phyloP scores from a whole-genome alignment of 2,113 vertebrate species.

The Toxotes jaculatrix region DNA sequence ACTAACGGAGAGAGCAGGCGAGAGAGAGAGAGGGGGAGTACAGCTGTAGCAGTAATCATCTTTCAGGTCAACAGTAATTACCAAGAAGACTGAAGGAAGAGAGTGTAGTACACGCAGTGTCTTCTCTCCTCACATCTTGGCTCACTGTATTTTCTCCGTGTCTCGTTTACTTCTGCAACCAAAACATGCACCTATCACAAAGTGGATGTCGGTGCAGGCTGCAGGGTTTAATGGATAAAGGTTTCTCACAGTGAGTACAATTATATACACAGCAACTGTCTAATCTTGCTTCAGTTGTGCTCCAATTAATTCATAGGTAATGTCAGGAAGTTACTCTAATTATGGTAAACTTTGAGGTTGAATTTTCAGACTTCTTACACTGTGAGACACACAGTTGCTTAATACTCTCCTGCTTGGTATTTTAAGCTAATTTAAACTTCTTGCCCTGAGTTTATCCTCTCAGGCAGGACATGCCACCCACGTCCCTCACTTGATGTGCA shows the following conservation, averaged over 20 bases:
- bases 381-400: neutral
- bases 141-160: slow-evolving; percentile 49
- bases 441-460: slow-evolving; percentile 40
- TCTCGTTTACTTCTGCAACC: slow-evolving; percentile 54
- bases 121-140: slow-evolving; percentile 17
- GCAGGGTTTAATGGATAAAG: slow-evolving; percentile 43
- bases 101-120: slow-evolving; percentile 24
- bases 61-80: slow-evolving; percentile 80
- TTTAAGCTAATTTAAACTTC: slow-evolving; percentile 13
- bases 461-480: slow-evolving; percentile 4
- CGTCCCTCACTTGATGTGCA: slow-evolving; percentile 17
- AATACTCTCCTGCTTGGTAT: neutral
- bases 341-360: slow-evolving; percentile 32
- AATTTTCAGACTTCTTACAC: slow-evolving; percentile 27
- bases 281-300: slow-evolving; percentile 37
- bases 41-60: slow-evolving; percentile 74
- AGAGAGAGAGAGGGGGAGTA: slow-evolving; percentile 37
- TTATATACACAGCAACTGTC: slow-evolving; percentile 33
- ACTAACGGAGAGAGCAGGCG: slow-evolving; percentile 36
- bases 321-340: slow-evolving; percentile 61
- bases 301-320: slow-evolving; percentile 55
- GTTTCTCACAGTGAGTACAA: slow-evolving; percentile 36
- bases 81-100: slow-evolving; percentile 60
- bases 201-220: slow-evolving; percentile 42
- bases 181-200: slow-evolving; percentile 57